phyloP scores from a whole-genome alignment of 2,113 vertebrate genomes.

The Zapus hudsonius region DNA sequence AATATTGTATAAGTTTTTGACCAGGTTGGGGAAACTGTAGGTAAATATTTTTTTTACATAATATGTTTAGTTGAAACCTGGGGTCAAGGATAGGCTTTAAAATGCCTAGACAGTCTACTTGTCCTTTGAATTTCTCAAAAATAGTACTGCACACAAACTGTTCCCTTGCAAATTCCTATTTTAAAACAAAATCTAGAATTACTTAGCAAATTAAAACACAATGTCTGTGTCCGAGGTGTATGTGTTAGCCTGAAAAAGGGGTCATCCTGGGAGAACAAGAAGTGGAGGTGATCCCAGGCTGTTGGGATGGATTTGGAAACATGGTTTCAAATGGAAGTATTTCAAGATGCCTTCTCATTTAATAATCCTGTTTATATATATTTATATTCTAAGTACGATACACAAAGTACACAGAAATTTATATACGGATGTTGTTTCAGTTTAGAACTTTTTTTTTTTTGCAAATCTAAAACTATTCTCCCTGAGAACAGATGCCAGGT shows the following conservation, averaged over 20 bases:
- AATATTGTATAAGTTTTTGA: conserved; percentile 5
- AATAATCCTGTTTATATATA: background rate
- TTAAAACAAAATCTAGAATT: conserved; percentile 57
- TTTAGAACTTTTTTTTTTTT: conserved; percentile 13
- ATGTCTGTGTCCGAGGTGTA: background rate
- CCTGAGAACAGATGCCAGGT: background rate
- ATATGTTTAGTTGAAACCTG: conserved; percentile 10
- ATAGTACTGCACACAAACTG: background rate
- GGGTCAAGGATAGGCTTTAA: conserved; percentile 43
- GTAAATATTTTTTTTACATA: conserved; percentile 39
- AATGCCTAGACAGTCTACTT: conserved; percentile 29
- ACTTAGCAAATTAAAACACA: conserved; percentile 26
- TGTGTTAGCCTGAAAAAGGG: conserved; percentile 17
- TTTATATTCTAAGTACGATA: background rate
- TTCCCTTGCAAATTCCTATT: conserved; percentile 46
- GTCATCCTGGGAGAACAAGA: background rate
- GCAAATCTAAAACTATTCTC: background rate
- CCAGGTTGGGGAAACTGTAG: background rate
- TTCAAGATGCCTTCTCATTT: background rate
- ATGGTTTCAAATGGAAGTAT: background rate
- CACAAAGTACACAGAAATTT: background rate
- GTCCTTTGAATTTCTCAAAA: conserved; percentile 52
- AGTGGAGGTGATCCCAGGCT: background rate
- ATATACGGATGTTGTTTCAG: background rate
- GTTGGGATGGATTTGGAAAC: background rate